Conservation (phyloP, 2,113 vertebrate species). For the Tamias sibiricus region DNA sequence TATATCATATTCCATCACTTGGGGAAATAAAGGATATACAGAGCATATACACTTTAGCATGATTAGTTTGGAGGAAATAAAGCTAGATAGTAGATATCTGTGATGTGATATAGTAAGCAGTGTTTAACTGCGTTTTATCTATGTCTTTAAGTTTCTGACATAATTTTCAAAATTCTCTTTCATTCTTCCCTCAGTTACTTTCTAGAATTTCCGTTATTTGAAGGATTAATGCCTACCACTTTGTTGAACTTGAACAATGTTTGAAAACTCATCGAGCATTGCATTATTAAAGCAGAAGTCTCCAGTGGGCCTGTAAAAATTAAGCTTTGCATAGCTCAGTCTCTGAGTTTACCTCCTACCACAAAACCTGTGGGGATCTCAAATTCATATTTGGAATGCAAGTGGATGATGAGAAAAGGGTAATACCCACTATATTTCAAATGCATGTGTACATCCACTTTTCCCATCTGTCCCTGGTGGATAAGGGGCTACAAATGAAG, state of each 20-base stretch:
- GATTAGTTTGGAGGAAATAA: constrained; percentile 85
- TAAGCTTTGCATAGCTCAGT: neutral
- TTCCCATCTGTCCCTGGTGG: neutral
- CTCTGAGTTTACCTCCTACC: constrained; percentile 12
- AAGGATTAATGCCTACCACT: neutral
- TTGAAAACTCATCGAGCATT: neutral
- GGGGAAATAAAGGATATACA: constrained; percentile 64
- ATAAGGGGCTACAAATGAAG: neutral
- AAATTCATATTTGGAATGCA: neutral
- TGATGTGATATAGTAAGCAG: constrained; percentile 73
- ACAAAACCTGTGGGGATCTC: neutral
- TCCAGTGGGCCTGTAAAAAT: neutral
- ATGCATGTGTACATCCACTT: neutral
- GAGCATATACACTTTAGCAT: constrained; percentile 80
- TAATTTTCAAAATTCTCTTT: constrained; percentile 45
- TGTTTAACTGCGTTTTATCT: constrained; percentile 71
- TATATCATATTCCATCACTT: constrained; percentile 18
- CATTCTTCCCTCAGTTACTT: constrained; percentile 24
- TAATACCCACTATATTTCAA: neutral
- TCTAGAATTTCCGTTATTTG: constrained; percentile 36
- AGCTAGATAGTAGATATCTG: constrained; percentile 83
- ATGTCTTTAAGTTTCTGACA: constrained; percentile 74
- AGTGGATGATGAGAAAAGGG: neutral
- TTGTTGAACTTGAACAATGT: constrained; percentile 3
- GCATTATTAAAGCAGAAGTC: neutral